Evolutionary conservation across 2,888 invertebrate genomes (phyloP), one percentile per base, ranked within the genome.

Genomic region (Liodrosophila aerea): DNA sequence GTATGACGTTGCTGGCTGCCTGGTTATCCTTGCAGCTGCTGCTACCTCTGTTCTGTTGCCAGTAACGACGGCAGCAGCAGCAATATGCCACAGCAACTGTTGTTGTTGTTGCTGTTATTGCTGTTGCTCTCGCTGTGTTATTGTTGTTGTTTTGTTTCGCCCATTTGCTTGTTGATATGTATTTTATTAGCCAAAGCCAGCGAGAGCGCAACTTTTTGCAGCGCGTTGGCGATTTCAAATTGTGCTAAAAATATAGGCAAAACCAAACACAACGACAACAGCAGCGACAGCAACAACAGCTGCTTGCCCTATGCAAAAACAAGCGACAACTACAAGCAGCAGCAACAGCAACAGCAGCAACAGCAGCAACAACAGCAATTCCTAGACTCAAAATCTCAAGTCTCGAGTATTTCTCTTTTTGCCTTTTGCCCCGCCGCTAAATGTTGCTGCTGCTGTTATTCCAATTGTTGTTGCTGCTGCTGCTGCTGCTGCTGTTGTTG

Each of bases 101-200:
- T 68, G 64, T 63, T 64, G 51, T 40, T 68, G 44, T 51, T 61
- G 41, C 47, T 50, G 47, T 50, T 63, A 46, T 52, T 51, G 30
- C 34, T 53, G 15, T 36, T 31, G 31, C 27, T 41, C 12, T 34
- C 63, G 59, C 64, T n/a, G 22, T 72, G 27, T 63, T 65, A 18
- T 54, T 61, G 34, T 45, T 30, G 39, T 34, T 49, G 40, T 40
- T 60, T 13, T 41, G 47, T 54, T 50, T 59, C 40, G 51, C 60
- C 65, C 71, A 59, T 67, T 72, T 73, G 75, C 77, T 77, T 77
- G 80, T 77, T 77, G 80, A 78, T 69, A 64, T 64, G 68, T 76
- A 77, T 77, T 78, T 75, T 81, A 78, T 78, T 76, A 69, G 82
- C 77, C 59, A 7, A 11, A 56, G 43, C 58, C 63, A 66, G 49